Evolutionary conservation across 2,888 invertebrate species (phyloP).

Genomic region (Cataglyphis livida): DNA sequence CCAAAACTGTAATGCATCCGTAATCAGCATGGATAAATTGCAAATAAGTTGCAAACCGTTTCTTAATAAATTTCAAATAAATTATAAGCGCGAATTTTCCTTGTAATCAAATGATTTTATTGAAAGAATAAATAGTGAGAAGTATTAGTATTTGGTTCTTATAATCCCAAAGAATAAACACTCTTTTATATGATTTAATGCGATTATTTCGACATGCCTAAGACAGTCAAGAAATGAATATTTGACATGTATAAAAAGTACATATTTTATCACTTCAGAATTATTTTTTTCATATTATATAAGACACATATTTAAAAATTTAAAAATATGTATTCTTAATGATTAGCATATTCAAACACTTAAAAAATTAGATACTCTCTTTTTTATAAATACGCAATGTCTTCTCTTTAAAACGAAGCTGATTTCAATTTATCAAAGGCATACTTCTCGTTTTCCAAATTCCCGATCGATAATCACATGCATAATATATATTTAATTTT

Average conservation of each 20-base stretch:
- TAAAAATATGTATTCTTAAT: background rate
- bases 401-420: background rate
- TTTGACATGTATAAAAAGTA: background rate
- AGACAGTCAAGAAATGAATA: background rate
- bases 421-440: background rate
- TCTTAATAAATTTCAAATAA: background rate
- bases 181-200: background rate
- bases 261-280: background rate
- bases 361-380: background rate
- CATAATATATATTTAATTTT: background rate
- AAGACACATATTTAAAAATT: background rate
- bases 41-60: background rate
- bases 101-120: background rate
- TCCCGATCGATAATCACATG: background rate
- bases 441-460: background rate
- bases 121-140: background rate
- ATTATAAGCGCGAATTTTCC: background rate
- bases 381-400: background rate
- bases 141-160: background rate
- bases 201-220: background rate
- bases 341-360: background rate
- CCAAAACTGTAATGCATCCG: background rate
- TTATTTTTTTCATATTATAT: background rate
- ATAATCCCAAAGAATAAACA: background rate
- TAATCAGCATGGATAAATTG: background rate